Percentiles rank a stretch among this genome's conserved stretches.
phyloP scores from a whole-genome alignment of 1,140 invertebrate species.

The Calliopsis andreniformis region DNA sequence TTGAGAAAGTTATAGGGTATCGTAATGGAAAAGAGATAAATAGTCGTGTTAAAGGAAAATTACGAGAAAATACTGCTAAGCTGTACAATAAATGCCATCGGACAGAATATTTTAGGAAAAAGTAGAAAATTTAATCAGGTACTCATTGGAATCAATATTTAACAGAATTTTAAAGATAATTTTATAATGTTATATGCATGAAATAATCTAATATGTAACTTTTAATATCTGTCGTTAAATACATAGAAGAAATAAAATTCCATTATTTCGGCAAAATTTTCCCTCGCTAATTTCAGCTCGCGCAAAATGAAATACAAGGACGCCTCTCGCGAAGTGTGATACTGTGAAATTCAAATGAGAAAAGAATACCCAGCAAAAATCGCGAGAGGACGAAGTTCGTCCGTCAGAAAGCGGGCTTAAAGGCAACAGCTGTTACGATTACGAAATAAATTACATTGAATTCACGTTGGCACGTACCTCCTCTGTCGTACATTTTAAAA shows the following conservation, averaged over 20 bases:
- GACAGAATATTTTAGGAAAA: constrained; percentile 3
- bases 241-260: no score
- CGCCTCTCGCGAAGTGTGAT: background rate
- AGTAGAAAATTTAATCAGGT: background rate
- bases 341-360: background rate
- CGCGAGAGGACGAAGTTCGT: background rate
- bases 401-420: background rate
- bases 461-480: background rate
- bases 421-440: constrained; percentile 24
- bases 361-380: background rate
- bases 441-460: constrained; percentile 6
- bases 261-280: no score
- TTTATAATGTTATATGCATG: no score
- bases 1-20: constrained; percentile 38
- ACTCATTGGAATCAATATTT: constrained; percentile 5
- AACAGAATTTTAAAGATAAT: no score
- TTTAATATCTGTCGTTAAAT: no score
- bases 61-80: no score
- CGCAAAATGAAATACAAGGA: background rate
- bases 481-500: constrained; percentile 14
- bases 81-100: constrained; percentile 10
- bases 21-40: constrained; percentile 22
- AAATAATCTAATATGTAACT: no score
- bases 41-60: constrained; percentile 24
- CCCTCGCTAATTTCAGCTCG: no score